Percentiles rank a stretch among this genome's conserved stretches.
phyloP scores from a whole-genome alignment of 2,113 vertebrate genomes.

The Mus spicilegus region DNA sequence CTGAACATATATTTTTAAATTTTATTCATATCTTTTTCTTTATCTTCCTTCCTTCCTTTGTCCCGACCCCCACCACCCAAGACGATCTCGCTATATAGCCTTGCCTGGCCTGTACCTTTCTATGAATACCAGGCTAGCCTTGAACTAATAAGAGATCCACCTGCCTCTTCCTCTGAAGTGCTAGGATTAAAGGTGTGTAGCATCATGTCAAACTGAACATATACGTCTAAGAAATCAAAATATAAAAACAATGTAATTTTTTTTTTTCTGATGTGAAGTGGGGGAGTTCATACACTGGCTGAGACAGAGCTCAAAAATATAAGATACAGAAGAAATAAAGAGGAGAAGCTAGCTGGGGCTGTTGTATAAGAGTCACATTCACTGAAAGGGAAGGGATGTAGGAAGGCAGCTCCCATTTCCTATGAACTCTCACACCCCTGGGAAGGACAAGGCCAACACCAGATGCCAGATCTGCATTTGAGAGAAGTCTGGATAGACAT shows the following conservation, averaged over 20 bases:
- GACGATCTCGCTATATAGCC: too few relatives aligned
- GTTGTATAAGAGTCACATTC: background rate
- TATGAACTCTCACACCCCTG: background rate
- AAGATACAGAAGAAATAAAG: background rate
- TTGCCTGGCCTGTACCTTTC: background rate
- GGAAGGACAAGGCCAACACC: background rate
- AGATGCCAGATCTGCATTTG: background rate
- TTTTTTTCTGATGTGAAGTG: background rate
- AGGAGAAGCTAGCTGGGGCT: background rate
- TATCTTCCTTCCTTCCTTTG: background rate
- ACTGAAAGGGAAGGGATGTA: background rate
- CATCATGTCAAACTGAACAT: background rate
- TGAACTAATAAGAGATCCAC: background rate
- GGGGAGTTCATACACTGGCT: background rate
- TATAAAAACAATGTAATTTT: background rate
- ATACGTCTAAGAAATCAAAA: conserved; percentile 7
- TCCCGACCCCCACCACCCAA: too few relatives aligned
- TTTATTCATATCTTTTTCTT: background rate
- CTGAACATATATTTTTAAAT: background rate
- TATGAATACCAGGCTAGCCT: background rate
- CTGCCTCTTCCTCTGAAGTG: background rate
- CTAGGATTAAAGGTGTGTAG: background rate
- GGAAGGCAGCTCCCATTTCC: background rate
- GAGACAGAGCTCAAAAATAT: background rate
- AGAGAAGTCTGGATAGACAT: background rate